Evolutionary conservation across 2,797 vertebrate species (phyloP), one percentile per base, ranked within the genome.

Genomic region (Allobates femoralis): DNA sequence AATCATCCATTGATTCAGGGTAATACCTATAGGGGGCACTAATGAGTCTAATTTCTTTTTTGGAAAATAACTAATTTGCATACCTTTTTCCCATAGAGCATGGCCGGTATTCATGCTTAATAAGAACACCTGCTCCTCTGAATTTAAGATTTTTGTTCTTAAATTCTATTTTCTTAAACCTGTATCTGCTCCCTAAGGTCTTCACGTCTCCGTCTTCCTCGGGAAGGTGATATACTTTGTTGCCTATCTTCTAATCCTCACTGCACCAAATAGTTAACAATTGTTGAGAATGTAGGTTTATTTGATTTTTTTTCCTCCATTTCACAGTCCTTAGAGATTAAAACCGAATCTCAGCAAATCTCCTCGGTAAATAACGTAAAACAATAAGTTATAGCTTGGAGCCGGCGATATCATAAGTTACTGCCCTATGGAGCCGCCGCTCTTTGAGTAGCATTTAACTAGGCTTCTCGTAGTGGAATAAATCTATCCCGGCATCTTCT

Each of bases 341-440:
- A 78, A 67, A 15, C 60, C 5, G 62, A 67, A 85, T 85, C 32
- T 85, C 19, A n/a, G 50, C 69, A 64, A 55, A 85, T 85, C 32
- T 85, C 2, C 26, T 64, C 60, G 77, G 60, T 78, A 85, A 83
- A 73, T 67, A 66, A 79, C 78, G 34, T 71, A 85, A 34, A 79
- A 69, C 62, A 67, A 78, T 85, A 85, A 56, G 8, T 69, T 69
- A 85, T 79, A 66, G 84, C 75, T 56, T 19, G 62, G 32, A 85
- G 75, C 84, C n/a, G 23, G 60, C 62, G 30, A 56, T 79, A 41
- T 85, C 60, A 79, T 79, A 85, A 79, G 75, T 79, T 85, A 85
- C 84, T 79, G 75, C 75, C 84, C 84, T 26, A 73, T 30, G 84
- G 53, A 85, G 58, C 53, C 28, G 66, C 26, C 19, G 71, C 51